phyloP scores from a whole-genome alignment of 2,888 invertebrate genomes.

The Lissocephala sabroskyi region DNA sequence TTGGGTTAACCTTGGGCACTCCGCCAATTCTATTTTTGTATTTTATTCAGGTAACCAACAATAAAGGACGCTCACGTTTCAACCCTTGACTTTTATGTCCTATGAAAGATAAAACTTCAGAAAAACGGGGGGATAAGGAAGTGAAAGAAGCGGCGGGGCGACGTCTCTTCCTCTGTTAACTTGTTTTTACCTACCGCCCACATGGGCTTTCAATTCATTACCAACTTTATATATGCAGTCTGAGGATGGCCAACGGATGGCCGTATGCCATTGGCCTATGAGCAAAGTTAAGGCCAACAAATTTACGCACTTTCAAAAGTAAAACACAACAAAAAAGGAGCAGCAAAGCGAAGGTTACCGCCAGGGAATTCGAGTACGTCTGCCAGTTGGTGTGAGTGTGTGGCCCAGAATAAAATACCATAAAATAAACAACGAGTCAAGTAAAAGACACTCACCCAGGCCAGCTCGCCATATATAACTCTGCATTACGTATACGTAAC shows the following conservation, averaged over 20 bases:
- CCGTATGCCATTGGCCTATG: conserved; percentile 5
- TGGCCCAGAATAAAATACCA: conserved; percentile 44
- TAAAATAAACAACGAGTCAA: conserved; percentile 26
- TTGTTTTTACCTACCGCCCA: background rate
- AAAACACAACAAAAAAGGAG: conserved; percentile 15
- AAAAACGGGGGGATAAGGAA: too few relatives aligned
- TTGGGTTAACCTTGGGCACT: too few relatives aligned
- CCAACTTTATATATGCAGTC: conserved; percentile 36
- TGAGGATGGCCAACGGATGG: background rate
- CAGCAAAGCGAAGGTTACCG: too few relatives aligned
- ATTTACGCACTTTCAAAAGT: conserved; percentile 32
- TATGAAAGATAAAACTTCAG: too few relatives aligned
- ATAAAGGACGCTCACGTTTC: too few relatives aligned
- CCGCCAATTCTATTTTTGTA: too few relatives aligned
- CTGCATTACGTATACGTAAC: conserved; percentile 44
- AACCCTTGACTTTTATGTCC: too few relatives aligned
- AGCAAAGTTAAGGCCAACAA: conserved; percentile 29
- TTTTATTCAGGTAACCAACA: too few relatives aligned
- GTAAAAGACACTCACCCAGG: too few relatives aligned
- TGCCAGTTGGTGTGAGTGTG: conserved; percentile 30
- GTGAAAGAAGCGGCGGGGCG: too few relatives aligned
- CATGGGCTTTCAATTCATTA: conserved; percentile 55
- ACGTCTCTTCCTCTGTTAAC: too few relatives aligned
- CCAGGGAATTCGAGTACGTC: conserved; percentile 15
- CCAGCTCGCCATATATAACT: conserved; percentile 52